Evolutionary conservation across 2,797 vertebrate species (phyloP).

Genomic region (Aldrovandia affinis): DNA sequence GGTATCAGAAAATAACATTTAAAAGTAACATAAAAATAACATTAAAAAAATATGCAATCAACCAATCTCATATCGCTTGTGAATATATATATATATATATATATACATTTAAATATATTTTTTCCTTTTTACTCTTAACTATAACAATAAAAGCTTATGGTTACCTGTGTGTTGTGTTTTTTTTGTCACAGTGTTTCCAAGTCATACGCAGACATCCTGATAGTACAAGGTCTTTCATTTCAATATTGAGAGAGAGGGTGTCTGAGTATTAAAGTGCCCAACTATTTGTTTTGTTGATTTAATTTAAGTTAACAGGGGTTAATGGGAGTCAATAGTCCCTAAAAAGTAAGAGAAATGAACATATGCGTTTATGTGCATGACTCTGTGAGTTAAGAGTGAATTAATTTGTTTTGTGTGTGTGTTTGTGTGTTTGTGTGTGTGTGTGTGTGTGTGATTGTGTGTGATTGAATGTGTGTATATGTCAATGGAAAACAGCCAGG

Average conservation of each 20-base stretch:
- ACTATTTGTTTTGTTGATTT: neutral
- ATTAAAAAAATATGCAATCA: constrained; percentile 59
- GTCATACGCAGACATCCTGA: neutral
- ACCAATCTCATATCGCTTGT: neutral
- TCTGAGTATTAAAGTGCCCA: constrained; percentile 38
- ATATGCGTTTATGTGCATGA: constrained; percentile 46
- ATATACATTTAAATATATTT: constrained; percentile 55
- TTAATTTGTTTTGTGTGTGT: constrained; percentile 50
- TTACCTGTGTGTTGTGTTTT: constrained; percentile 63
- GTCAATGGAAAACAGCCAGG: constrained; percentile 74
- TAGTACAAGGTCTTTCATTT: constrained; percentile 1
- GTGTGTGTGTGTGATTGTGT: constrained; percentile 29
- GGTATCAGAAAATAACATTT: constrained; percentile 57
- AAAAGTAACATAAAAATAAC: constrained; percentile 63
- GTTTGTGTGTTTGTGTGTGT: constrained; percentile 37
- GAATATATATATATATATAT: constrained; percentile 31
- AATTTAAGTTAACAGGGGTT: neutral
- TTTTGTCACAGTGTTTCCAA: constrained; percentile 35
- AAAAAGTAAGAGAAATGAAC: constrained; percentile 5
- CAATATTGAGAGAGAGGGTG: constrained; percentile 39
- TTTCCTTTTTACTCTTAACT: constrained; percentile 54
- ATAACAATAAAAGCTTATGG: constrained; percentile 68
- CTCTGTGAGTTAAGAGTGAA: constrained; percentile 30
- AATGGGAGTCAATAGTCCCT: constrained; percentile 14
- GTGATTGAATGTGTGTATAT: constrained; percentile 50